A percentile compares a stretch with the other conserved stretches of the same genome.
phyloP scores from a whole-genome alignment of 2,888 invertebrate species.

The Cactoblastis cactorum region DNA sequence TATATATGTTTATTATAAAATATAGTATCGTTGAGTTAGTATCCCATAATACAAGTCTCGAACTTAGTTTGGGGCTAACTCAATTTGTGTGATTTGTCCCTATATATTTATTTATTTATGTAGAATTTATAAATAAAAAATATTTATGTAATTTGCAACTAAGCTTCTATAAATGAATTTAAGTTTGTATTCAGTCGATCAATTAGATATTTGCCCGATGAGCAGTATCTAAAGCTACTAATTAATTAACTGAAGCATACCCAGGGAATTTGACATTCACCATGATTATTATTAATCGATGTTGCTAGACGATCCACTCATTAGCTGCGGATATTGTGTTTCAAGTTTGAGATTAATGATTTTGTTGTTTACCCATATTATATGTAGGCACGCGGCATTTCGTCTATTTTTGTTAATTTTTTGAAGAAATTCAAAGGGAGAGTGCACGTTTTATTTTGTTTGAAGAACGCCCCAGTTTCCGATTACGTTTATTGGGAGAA shows the following conservation, averaged over 20 bases:
- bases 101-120: no score
- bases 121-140: no score
- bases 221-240: conserved; percentile 4
- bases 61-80: no score
- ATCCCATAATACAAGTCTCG: no score
- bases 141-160: not conserved
- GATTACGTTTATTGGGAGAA: no score
- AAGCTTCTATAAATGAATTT: no score
- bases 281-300: conserved; percentile 8
- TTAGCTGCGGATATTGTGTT: conserved; percentile 2
- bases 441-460: no score
- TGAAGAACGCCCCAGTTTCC: no score
- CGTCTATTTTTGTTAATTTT: not conserved
- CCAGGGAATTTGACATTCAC: conserved; percentile 3
- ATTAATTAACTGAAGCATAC: conserved; percentile 10
- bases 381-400: not conserved
- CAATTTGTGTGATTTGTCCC: no score
- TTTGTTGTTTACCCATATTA: not conserved
- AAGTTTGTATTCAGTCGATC: not conserved
- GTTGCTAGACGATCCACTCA: not conserved
- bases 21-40: no score
- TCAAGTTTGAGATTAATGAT: not conserved
- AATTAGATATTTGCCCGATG: conserved; percentile 3
- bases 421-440: no score
- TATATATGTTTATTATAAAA: no score